Evolutionary conservation across 2,797 vertebrate species (phyloP), one percentile per base, ranked within the genome.

Genomic region (Gadopsis marmoratus): DNA sequence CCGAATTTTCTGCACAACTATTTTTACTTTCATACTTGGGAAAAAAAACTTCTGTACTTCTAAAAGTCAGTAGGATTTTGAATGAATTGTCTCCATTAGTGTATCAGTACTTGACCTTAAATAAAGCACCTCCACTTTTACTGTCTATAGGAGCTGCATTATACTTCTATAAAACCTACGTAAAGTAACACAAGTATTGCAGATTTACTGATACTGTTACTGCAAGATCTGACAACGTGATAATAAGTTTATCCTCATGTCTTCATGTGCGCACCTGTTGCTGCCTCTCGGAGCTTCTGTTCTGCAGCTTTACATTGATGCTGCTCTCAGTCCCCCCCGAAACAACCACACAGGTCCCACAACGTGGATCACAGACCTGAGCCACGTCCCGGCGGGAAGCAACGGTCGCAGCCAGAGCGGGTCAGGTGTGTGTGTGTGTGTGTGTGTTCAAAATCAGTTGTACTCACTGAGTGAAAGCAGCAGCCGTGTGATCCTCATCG

Each of bases 391-490:
- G 26, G 26, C 26, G 26, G 26, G 26, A 26, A 26, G 26, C 26
- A 26, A 26, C 26, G 26, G 26, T 26, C 26, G 26, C 26, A 26
- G 26, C 26, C 26, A 26, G 26, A 26, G 26, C 26, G 26, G 26
- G 26, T 26, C 26, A 26, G 26, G 26, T 26, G 26, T 26, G 26
- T 26, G 26, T 26, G 26, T 26, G 26, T 26, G 26, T 26, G 26
- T 26, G 26, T 26, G 26, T 26, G 26, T 26, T 26, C 26, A 26
- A 26, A 26, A 26, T 26, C 26, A 54, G 1, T 0, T 1, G 14
- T 75, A 78, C 95, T 95, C 81, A 95, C 95, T 78, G 14, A 93
- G 74, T 39, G 86, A 74, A 73, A 95, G 29, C 62, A 93, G 78
- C 77, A 86, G 86, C 91, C 89, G 85, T 26, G 84, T 74, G 89